phyloP scores from a whole-genome alignment of 35 echinoderm and acorn worm genomes.

The Strongylocentrotus purpuratus region DNA sequence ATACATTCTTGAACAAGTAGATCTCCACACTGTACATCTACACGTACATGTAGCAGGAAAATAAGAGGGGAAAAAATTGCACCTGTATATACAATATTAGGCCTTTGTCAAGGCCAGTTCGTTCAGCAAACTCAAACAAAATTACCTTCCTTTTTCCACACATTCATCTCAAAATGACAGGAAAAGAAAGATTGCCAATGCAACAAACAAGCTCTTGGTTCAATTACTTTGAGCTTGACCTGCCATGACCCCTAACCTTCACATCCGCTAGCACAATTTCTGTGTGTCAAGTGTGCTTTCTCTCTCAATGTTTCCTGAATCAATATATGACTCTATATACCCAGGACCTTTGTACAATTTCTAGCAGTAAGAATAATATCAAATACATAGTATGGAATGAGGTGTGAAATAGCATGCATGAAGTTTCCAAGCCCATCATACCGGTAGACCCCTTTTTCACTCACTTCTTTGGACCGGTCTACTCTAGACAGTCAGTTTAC shows the following conservation, averaged over 20 bases:
- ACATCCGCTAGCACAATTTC: not conserved
- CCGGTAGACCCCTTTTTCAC: no score
- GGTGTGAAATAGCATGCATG: no score
- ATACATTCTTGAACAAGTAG: no score
- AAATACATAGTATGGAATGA: no score
- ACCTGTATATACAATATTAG: not conserved
- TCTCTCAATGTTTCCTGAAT: not conserved
- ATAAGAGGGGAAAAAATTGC: not conserved
- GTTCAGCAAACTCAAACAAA: not conserved
- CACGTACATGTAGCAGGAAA: not conserved
- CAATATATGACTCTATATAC: no score
- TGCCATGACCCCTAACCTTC: not conserved
- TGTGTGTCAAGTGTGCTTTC: not conserved
- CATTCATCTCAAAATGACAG: not conserved
- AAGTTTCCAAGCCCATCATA: no score
- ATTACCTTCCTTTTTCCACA: not conserved
- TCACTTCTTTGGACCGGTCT: no score
- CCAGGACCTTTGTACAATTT: no score
- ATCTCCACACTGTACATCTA: no score
- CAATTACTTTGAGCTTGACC: constrained; percentile 17
- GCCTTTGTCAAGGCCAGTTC: not conserved
- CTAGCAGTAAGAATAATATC: no score
- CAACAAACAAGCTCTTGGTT: constrained; percentile 9
- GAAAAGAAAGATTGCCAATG: constrained; percentile 9
- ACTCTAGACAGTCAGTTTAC: no score